These are phyloP conservation scores for Pocillopora grandis DNA, from an alignment of 92 coral and sea anemone genomes.

Conservation along the genomic window DNA sequence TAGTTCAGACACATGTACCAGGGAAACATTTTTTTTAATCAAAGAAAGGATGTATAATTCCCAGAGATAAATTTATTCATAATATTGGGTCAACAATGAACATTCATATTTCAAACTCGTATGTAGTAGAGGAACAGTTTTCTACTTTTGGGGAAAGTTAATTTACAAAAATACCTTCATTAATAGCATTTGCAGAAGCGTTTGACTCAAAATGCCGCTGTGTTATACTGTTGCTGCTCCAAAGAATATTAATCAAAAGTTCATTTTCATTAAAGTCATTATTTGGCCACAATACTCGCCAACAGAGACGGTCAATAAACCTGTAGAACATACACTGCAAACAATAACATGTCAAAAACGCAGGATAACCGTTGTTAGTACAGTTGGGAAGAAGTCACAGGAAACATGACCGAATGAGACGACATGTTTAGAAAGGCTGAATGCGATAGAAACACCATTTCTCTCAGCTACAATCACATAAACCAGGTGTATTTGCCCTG, in stretches of 20 bases:
- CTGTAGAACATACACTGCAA: not conserved
- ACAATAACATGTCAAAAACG: conserved; percentile 10
- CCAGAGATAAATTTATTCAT: no score
- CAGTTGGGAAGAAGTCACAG: conserved; percentile 5
- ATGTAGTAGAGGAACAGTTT: no score
- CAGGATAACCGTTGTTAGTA: not conserved
- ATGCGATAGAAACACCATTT: not conserved
- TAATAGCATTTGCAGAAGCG: no score
- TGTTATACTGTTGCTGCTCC: not conserved
- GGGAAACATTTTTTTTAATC: no score
- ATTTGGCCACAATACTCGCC: not conserved
- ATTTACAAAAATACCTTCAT: no score
- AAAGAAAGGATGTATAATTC: no score
- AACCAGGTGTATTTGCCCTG: conserved; percentile 1
- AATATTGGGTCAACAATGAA: no score
- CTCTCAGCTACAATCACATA: not conserved
- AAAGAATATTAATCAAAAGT: not conserved
- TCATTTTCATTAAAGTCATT: not conserved
- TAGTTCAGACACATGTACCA: no score
- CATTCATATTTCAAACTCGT: no score
- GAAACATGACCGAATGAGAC: not conserved
- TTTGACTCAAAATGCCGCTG: not conserved
- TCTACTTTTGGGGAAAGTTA: no score
- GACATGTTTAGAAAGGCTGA: conserved; percentile 16
- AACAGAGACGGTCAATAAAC: not conserved